phyloP scores from a whole-genome alignment of 2,113 vertebrate species.

The Oplegnathus fasciatus region DNA sequence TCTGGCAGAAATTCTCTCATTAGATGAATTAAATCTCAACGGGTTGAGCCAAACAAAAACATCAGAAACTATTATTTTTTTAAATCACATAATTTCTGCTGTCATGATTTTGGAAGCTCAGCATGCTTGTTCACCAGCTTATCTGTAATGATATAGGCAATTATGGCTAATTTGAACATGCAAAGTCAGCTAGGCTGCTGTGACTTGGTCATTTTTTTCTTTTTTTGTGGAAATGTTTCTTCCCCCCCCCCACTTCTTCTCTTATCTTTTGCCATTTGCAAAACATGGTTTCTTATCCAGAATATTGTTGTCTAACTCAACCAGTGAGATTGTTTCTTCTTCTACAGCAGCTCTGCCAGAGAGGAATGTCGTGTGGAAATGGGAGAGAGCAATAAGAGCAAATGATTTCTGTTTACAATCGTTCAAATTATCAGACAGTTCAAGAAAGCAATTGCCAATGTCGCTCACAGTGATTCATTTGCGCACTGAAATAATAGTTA shows the following conservation, averaged over 20 bases:
- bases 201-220: not conserved
- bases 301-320: not conserved
- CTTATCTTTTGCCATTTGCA: not conserved
- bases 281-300: not conserved
- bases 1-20: not conserved
- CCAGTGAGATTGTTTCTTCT: not conserved
- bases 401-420: not conserved
- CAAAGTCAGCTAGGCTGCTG: not conserved
- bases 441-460: not conserved
- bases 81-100: not conserved
- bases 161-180: not conserved
- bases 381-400: not conserved
- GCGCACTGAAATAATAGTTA: not conserved
- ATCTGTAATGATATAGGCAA: not conserved
- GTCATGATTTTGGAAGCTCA: not conserved
- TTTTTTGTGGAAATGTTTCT: not conserved
- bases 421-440: not conserved
- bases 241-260: not conserved
- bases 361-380: not conserved
- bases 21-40: not conserved
- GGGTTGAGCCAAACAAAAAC: not conserved
- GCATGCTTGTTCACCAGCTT: not conserved
- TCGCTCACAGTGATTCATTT: not conserved
- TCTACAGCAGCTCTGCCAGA: not conserved
- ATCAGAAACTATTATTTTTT: not conserved